A percentile compares a stretch with the other conserved stretches of the same genome.
These are phyloP conservation scores for Euzetes globulus DNA, from an alignment of 2,888 invertebrate genomes.

Conservation along the genomic window DNA sequence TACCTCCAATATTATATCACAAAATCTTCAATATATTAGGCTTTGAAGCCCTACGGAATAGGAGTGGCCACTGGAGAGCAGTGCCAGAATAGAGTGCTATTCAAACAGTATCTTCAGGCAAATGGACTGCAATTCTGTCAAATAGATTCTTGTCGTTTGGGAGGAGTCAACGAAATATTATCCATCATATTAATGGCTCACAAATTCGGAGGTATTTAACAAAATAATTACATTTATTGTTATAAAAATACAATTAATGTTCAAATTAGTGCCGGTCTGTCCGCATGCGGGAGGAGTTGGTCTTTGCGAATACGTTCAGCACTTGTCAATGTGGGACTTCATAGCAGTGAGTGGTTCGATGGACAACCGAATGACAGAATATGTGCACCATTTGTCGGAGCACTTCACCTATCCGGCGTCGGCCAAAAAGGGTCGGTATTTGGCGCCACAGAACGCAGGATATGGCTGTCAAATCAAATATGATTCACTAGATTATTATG, in stretches of 20 bases:
- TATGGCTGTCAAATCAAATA: constrained; percentile 72
- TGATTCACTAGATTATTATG: constrained; percentile 60
- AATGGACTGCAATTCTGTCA: constrained; percentile 77
- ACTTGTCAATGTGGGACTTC: constrained; percentile 81
- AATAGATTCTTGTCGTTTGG: constrained; percentile 79
- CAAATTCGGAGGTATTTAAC: constrained; percentile 61
- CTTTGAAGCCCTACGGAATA: constrained; percentile 61
- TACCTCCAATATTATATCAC: too few species aligned
- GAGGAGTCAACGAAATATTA: constrained; percentile 78
- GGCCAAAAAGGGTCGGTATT: constrained; percentile 63
- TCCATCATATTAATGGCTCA: constrained; percentile 81
- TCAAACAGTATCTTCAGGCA: constrained; percentile 78
- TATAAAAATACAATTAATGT: too few species aligned
- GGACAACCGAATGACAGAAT: constrained; percentile 69
- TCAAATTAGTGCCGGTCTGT: constrained; percentile 70
- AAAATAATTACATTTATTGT: not conserved
- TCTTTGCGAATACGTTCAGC: constrained; percentile 86
- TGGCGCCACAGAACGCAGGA: constrained; percentile 66
- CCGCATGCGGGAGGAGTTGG: constrained; percentile 94
- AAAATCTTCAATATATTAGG: too few species aligned
- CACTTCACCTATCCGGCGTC: constrained; percentile 69
- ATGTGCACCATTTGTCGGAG: constrained; percentile 81
- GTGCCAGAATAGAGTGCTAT: constrained; percentile 83
- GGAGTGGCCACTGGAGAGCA: constrained; percentile 86
- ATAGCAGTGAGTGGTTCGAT: constrained; percentile 62